phyloP scores from a whole-genome alignment of 2,888 invertebrate genomes.

The Drosophila koepferae region DNA sequence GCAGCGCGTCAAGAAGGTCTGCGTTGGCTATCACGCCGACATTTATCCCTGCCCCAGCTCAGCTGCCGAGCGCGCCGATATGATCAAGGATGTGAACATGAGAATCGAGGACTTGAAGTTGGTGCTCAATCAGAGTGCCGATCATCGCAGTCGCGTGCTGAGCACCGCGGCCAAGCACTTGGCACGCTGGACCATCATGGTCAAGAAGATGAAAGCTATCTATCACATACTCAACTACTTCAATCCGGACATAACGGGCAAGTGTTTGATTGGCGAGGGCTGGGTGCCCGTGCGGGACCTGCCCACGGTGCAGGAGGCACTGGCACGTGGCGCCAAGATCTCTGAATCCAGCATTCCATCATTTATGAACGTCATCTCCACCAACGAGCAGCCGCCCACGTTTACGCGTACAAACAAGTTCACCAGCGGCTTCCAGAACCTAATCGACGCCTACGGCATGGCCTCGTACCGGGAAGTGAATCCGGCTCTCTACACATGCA shows the following conservation, averaged over 20 bases:
- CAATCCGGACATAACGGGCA: conserved; percentile 95
- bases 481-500: conserved; percentile 94
- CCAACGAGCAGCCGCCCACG: conserved; percentile 93
- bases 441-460: conserved; percentile 97
- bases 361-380: conserved; percentile 95
- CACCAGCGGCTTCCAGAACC: conserved; percentile 95
- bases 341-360: conserved; percentile 96
- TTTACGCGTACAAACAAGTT: conserved; percentile 97
- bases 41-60: conserved; percentile 95
- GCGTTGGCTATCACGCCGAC: conserved; percentile 94
- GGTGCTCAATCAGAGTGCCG: conserved; percentile 92
- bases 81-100: conserved; percentile 92
- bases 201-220: conserved; percentile 95
- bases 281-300: conserved; percentile 93
- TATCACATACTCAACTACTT: conserved; percentile 97
- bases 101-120: conserved; percentile 92
- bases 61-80: conserved; percentile 91
- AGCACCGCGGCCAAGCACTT: conserved; percentile 92
- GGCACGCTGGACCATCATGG: conserved; percentile 93
- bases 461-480: conserved; percentile 97
- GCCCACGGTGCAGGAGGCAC: conserved; percentile 90
- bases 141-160: conserved; percentile 93
- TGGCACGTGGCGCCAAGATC: conserved; percentile 92
- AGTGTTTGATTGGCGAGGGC: conserved; percentile 95
- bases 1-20: conserved; percentile 94